Percentiles rank a stretch among this genome's conserved stretches.
Conservation (phyloP, 2,797 vertebrate species). For the Fistularia commersonii region DNA sequence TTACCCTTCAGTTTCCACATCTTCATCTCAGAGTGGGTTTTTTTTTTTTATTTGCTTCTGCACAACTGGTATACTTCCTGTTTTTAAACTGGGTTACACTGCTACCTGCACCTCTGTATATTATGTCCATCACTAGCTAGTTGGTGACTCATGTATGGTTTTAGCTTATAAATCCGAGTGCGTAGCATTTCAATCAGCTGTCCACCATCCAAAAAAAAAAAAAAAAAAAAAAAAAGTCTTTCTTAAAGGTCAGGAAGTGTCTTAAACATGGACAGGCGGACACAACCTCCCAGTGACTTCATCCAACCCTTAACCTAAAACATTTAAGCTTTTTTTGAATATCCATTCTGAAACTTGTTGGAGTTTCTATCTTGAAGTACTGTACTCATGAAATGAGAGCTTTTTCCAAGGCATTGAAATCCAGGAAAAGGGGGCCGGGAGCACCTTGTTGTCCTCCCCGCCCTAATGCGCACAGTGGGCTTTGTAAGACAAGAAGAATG, state of each 20-base stretch:
- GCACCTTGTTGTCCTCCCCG: slow-evolving; percentile 53
- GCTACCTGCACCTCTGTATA: slow-evolving; percentile 41
- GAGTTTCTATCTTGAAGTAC: slow-evolving; percentile 74
- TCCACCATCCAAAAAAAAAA: no score
- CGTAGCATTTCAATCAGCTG: slow-evolving; percentile 56
- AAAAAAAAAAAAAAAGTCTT: slow-evolving; percentile 17
- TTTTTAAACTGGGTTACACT: slow-evolving; percentile 44
- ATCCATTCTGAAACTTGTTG: slow-evolving; percentile 62
- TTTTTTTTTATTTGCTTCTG: slow-evolving; percentile 30
- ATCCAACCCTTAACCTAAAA: slow-evolving; percentile 45
- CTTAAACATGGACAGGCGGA: slow-evolving; percentile 18
- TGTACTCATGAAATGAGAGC: slow-evolving; percentile 82
- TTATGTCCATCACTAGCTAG: slow-evolving; percentile 36
- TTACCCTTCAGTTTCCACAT: slow-evolving; percentile 48
- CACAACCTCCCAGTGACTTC: slow-evolving; percentile 30
- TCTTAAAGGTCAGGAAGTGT: slow-evolving; percentile 37
- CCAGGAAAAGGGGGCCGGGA: slow-evolving; percentile 63
- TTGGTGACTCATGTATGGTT: slow-evolving; percentile 44
- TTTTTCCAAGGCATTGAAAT: slow-evolving; percentile 73
- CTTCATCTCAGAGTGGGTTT: slow-evolving; percentile 47
- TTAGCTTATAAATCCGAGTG: slow-evolving; percentile 53
- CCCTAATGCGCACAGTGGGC: slow-evolving; percentile 68
- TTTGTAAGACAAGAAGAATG: slow-evolving; percentile 72
- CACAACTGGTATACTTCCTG: slow-evolving; percentile 31
- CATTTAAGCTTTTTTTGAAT: slow-evolving; percentile 39